A percentile compares a stretch with the other conserved stretches of the same genome.
Evolutionary conservation across 1,140 invertebrate genomes (phyloP).

Genomic region (Trichonephila clavipes): DNA sequence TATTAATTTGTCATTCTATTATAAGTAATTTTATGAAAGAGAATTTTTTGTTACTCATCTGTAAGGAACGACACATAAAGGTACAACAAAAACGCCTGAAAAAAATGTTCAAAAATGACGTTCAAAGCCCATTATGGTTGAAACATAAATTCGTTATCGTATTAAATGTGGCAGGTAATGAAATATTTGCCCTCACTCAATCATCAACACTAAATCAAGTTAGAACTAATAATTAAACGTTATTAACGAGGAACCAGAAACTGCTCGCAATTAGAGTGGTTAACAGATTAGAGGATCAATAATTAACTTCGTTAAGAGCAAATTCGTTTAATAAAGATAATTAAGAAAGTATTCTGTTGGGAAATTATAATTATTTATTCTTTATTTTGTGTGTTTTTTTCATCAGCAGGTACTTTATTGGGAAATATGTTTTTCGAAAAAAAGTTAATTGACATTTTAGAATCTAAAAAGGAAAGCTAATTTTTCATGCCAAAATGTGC

Average conservation of each 20-base stretch:
- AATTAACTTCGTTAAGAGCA: slow-evolving; percentile 41
- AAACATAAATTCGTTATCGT: slow-evolving; percentile 42
- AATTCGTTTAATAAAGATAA: neutral
- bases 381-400: neutral
- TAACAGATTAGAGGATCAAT: slow-evolving; percentile 11
- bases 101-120: neutral
- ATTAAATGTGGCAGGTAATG: slow-evolving; percentile 49
- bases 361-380: slow-evolving; percentile 12
- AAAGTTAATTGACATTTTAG: neutral
- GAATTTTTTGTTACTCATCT: too few species aligned
- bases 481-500: neutral
- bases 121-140: neutral
- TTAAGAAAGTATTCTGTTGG: neutral
- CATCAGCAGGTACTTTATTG: too few species aligned
- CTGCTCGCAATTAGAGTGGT: slow-evolving; percentile 19
- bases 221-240: slow-evolving; percentile 36
- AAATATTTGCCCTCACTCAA: slow-evolving; percentile 39
- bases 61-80: too few species aligned
- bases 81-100: neutral
- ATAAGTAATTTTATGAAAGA: too few species aligned
- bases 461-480: neutral
- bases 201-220: neutral
- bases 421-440: neutral
- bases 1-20: too few species aligned
- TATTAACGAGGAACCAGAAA: slow-evolving; percentile 53